A percentile compares a stretch with the other conserved stretches of the same genome.
Conservation (phyloP, 2,113 vertebrate species). For the Podiceps cristatus region DNA sequence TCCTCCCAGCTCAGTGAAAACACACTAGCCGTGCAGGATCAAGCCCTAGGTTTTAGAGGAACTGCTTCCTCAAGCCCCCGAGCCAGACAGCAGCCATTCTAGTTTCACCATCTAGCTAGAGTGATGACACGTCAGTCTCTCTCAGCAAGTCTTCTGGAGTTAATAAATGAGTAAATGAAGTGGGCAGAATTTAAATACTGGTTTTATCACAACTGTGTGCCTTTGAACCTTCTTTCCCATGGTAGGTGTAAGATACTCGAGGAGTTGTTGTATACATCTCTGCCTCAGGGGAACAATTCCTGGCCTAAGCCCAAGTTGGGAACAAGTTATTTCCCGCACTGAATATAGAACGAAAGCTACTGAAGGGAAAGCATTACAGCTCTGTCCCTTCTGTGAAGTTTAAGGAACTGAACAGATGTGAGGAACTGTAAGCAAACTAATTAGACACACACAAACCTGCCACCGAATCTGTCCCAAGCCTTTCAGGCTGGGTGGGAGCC, state of each 20-base stretch:
- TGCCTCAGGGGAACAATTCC: conserved; percentile 51
- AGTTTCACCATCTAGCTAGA: conserved; percentile 2
- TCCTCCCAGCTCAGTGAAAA: background rate
- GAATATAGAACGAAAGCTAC: conserved; percentile 49
- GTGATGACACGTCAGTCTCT: conserved; percentile 12
- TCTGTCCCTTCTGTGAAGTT: conserved; percentile 44
- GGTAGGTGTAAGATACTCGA: conserved; percentile 71
- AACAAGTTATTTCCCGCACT: conserved; percentile 68
- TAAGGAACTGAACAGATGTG: conserved; percentile 54
- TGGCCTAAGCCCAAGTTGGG: conserved; percentile 45
- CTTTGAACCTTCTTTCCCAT: conserved; percentile 74
- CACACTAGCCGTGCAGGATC: background rate
- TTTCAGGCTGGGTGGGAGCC: conserved; percentile 51
- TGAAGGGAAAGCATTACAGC: conserved; percentile 8
- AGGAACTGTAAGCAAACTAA: conserved; percentile 47
- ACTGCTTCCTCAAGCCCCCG: background rate
- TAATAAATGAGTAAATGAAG: conserved; percentile 67
- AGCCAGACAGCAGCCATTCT: conserved; percentile 43
- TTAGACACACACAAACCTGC: conserved; percentile 47
- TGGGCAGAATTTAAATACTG: conserved; percentile 73
- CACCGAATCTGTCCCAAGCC: conserved; percentile 28
- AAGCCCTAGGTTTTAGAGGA: background rate
- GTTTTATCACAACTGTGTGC: conserved; percentile 64
- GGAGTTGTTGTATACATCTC: conserved; percentile 63
- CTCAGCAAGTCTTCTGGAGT: conserved; percentile 50